Base-by-base conservation (phyloP, 1,140 invertebrate genomes). In the Capitella teleta region DNA sequence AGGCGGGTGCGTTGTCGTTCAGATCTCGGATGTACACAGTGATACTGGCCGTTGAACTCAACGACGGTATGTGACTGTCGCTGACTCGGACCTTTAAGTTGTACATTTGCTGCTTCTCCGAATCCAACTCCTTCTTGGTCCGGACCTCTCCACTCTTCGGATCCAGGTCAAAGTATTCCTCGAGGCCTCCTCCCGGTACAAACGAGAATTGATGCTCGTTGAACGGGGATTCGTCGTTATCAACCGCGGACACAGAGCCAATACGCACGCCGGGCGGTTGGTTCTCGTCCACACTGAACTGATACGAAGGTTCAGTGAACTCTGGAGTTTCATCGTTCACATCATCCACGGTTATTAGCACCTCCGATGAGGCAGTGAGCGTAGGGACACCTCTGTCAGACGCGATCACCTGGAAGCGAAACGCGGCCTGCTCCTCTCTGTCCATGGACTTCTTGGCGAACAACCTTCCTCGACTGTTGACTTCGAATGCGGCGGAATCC, bases 81-180 rank as follows among this genome's bases (percentile, higher is more conserved):
- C n/a, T 16, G 49, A 28, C 41, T n/a, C n/a, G 10, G n/a, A 30
- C 49, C 41, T n/a, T 12, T 16, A 51, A 36, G 25, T 42, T 25
- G 41, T 51, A 42, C 30, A 30, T n/a, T 6, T 24, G 19, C 8
- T 28, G 19, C 16, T 18, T 2, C 86, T 67, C 88, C 77, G 28
- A 85, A 72, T 94, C 89, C 58, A 93, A 76, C 28, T 85, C 83
- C 49, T 86, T 87, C 3, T 86, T 82, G 0, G 91, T 85, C 2
- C 84, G 82, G 55, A 96, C 86, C 0, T 87, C 82, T 0, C 91
- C 92, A 0, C 83, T 88, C n/a, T 80, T 74, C 1, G 86, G 78
- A 70, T 94, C 85, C 52, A 96, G 89, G 16, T 80, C 82, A 73
- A 97, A 94, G 81, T 21, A 84, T 76, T 53, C 79, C 78, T 21